Conservation (phyloP, 1,140 invertebrate genomes). For the Drosophila auraria region DNA sequence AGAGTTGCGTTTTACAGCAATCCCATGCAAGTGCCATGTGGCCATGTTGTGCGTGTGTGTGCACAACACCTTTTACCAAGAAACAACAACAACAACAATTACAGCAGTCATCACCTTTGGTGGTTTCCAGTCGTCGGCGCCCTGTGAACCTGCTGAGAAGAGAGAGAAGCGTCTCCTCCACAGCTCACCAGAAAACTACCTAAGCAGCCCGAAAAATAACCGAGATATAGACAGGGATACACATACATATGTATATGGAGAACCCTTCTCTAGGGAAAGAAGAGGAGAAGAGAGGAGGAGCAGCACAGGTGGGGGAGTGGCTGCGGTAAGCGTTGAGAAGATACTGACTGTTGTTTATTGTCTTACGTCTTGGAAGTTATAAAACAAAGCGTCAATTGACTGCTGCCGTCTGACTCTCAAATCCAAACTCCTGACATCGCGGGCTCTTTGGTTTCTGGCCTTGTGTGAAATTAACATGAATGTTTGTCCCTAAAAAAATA, state of each 20-base stretch:
- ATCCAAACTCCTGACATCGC: constrained; percentile 10
- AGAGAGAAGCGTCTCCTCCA: constrained; percentile 5
- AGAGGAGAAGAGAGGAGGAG: constrained; percentile 7
- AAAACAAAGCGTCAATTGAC: constrained; percentile 84
- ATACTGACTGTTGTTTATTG: constrained; percentile 71
- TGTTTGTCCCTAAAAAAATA: constrained; percentile 43
- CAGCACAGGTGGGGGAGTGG: constrained; percentile 34
- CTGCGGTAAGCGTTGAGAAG: constrained; percentile 30
- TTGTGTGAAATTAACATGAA: constrained; percentile 47
- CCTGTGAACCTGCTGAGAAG: constrained; percentile 66
- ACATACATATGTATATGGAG: not conserved
- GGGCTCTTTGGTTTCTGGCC: constrained; percentile 3
- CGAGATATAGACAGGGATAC: constrained; percentile 13
- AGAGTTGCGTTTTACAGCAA: constrained; percentile 51
- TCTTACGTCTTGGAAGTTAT: constrained; percentile 78
- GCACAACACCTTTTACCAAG: constrained; percentile 79
- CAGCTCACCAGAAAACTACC: constrained; percentile 63
- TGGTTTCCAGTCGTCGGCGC: constrained; percentile 76
- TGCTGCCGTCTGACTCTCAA: constrained; percentile 54
- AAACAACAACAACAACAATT: constrained; percentile 80
- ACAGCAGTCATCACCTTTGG: constrained; percentile 82
- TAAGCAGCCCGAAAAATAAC: constrained; percentile 68
- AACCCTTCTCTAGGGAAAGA: constrained; percentile 16
- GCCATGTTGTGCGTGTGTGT: constrained; percentile 46
- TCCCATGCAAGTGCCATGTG: constrained; percentile 64